Evolutionary conservation across 2,888 invertebrate genomes (phyloP).

Genomic region (Lottia scabra): DNA sequence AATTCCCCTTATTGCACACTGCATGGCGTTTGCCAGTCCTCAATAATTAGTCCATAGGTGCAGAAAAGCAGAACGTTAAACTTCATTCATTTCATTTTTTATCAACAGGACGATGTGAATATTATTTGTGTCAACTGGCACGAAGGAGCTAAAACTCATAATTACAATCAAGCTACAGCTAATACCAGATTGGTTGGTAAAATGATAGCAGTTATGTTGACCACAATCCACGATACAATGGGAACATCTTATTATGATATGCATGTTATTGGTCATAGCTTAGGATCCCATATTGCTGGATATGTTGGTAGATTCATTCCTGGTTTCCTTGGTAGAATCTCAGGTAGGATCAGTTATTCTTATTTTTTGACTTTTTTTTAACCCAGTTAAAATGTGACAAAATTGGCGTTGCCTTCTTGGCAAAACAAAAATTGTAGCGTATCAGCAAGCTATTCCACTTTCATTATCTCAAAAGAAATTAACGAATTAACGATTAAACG

Average conservation of each 20-base stretch:
- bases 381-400: no score
- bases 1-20: no score
- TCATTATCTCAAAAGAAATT: no score
- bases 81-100: no score
- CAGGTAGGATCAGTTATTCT: not conserved
- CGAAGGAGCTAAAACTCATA: not conserved
- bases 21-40: no score
- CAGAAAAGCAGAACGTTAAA: no score
- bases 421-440: no score
- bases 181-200: not conserved
- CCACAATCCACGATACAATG: not conserved
- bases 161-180: not conserved
- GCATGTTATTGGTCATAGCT: not conserved
- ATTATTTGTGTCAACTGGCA: not conserved
- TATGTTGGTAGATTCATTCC: not conserved
- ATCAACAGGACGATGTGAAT: not conserved
- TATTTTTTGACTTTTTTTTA: no score
- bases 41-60: no score
- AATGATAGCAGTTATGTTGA: not conserved
- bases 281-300: not conserved
- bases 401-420: no score
- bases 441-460: no score
- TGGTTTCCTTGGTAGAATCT: not conserved
- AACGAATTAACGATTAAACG: no score
- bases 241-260: not conserved